phyloP scores from a whole-genome alignment of 2,797 vertebrate species.

The Oreochromis mossambicus region DNA sequence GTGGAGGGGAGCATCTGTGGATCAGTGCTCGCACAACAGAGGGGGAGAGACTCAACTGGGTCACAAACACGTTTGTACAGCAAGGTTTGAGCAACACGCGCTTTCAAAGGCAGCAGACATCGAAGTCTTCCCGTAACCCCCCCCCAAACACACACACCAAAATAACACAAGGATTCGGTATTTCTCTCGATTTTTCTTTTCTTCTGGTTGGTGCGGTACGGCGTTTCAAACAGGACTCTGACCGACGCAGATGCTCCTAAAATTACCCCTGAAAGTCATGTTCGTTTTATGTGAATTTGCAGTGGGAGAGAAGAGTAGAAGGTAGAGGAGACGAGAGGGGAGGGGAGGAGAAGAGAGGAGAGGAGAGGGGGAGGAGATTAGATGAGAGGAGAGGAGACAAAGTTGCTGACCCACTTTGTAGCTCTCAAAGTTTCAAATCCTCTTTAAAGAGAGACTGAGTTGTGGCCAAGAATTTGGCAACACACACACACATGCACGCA shows the following conservation, averaged over 20 bases:
- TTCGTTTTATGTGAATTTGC: not conserved
- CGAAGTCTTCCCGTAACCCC: not conserved
- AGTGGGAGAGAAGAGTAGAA: not conserved
- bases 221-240: not conserved
- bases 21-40: slow-evolving; percentile 50
- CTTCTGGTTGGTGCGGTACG: not conserved
- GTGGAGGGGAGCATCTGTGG: slow-evolving; percentile 63
- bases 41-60: slow-evolving; percentile 57
- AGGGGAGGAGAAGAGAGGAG: not conserved
- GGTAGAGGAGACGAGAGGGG: not conserved
- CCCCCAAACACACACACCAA: not conserved
- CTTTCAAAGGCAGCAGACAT: not conserved
- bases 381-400: slow-evolving; percentile 3
- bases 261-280: not conserved
- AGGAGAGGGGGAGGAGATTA: not conserved
- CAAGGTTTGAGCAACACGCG: not conserved
- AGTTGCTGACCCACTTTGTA: slow-evolving; percentile 71
- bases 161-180: not conserved
- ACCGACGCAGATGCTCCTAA: not conserved
- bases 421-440: slow-evolving; percentile 65
- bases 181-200: not conserved
- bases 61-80: slow-evolving; percentile 33
- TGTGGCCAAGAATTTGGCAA: slow-evolving; percentile 18
- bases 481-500: not conserved
- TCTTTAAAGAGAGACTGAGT: slow-evolving; percentile 48